Evolutionary conservation across 2,113 vertebrate species (phyloP).

Genomic region (Damaliscus lunatus): DNA sequence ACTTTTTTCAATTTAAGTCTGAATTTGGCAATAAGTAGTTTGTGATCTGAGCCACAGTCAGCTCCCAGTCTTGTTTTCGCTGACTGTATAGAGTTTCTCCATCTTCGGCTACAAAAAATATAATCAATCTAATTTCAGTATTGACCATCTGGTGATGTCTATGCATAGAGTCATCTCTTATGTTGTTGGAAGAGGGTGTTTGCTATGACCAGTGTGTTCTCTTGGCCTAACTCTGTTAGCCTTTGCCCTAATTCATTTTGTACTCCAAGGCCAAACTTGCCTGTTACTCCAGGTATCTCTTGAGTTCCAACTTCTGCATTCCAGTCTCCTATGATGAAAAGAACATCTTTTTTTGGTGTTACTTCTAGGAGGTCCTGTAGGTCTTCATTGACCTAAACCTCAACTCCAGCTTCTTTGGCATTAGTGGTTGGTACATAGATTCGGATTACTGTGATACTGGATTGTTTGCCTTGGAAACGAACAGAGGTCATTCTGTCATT

Average conservation of each 20-base stretch:
- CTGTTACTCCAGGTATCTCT: neutral
- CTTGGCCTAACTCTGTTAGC: neutral
- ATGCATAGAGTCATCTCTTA: neutral
- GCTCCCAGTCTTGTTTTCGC: neutral
- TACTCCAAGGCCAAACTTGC: neutral
- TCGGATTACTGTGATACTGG: neutral
- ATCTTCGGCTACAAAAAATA: neutral
- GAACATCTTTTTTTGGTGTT: neutral
- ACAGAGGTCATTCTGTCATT: neutral
- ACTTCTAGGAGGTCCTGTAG: neutral
- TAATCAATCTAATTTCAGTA: neutral
- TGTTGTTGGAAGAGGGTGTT: neutral
- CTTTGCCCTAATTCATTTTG: neutral
- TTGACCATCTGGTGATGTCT: neutral
- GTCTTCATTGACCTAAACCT: neutral
- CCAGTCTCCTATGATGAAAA: neutral
- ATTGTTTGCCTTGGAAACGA: neutral
- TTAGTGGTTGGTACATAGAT: neutral
- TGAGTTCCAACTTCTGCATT: neutral
- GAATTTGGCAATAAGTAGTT: neutral
- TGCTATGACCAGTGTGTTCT: neutral
- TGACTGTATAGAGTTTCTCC: neutral
- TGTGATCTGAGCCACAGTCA: neutral
- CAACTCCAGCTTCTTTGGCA: neutral
- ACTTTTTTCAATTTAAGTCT: neutral